phyloP scores from a whole-genome alignment of 2,113 vertebrate species.

The Xiphorhynchus elegans region DNA sequence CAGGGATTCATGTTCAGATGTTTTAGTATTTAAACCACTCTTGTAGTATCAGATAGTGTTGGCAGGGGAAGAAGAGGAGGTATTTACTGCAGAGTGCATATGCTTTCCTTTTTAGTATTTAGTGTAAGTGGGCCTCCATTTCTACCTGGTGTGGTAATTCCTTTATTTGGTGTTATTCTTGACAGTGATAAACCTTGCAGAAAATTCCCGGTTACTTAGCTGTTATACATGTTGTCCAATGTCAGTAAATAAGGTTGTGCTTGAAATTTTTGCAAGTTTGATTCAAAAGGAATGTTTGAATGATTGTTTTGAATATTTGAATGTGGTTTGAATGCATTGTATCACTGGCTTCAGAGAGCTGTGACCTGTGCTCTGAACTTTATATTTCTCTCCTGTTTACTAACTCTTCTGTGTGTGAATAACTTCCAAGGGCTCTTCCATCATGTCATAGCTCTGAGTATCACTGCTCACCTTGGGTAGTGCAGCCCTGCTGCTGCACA shows the following conservation, averaged over 20 bases:
- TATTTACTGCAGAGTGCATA: neutral
- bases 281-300: too few species aligned
- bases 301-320: neutral
- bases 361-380: neutral
- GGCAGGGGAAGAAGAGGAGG: neutral
- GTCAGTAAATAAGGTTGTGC: neutral
- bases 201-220: neutral
- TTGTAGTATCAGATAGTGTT: neutral
- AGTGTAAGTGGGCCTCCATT: neutral
- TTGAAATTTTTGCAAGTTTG: neutral
- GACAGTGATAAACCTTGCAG: neutral
- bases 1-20: neutral
- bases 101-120: neutral
- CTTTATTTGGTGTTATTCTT: neutral
- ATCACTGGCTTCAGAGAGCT: neutral
- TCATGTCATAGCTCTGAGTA: neutral
- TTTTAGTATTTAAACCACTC: neutral
- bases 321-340: neutral
- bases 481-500: neutral
- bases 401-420: neutral
- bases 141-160: neutral
- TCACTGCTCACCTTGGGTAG: neutral
- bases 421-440: neutral
- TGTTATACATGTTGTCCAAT: neutral
- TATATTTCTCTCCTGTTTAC: neutral